phyloP scores from a whole-genome alignment of 2,888 invertebrate genomes.

The Lissocephala sabroskyi region DNA sequence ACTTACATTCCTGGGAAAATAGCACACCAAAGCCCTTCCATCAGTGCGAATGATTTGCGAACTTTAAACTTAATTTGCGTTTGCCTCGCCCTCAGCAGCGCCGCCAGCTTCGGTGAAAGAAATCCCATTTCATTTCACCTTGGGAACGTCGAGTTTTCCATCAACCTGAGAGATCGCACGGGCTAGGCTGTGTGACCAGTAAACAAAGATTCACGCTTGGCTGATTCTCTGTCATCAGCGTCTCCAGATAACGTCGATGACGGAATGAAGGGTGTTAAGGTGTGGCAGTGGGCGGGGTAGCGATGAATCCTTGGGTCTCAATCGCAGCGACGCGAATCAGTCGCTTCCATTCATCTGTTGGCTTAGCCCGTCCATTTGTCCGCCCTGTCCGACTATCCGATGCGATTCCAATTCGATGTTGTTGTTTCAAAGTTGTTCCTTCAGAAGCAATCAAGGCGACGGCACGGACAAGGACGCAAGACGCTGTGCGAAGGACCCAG shows the following conservation, averaged over 20 bases:
- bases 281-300: background rate
- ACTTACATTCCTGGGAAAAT: too few relatives aligned
- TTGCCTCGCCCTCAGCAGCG: too few relatives aligned
- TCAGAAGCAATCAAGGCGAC: constrained; percentile 42
- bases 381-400: background rate
- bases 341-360: constrained; percentile 31
- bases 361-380: constrained; percentile 29
- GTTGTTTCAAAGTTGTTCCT: constrained; percentile 51
- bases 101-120: too few relatives aligned
- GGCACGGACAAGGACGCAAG: background rate
- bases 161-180: too few relatives aligned
- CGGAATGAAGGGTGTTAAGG: constrained; percentile 28
- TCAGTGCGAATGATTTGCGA: background rate
- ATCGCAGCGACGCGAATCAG: too few relatives aligned
- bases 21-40: background rate
- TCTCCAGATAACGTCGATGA: constrained; percentile 22
- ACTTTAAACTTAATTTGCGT: background rate
- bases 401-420: too few relatives aligned
- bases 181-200: constrained; percentile 22
- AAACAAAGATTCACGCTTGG: constrained; percentile 44
- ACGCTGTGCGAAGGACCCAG: constrained; percentile 5
- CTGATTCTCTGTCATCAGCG: constrained; percentile 55
- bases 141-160: too few relatives aligned
- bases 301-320: background rate
- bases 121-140: too few relatives aligned